These are phyloP conservation scores for Latheticus oryzae DNA, from an alignment of 2,888 invertebrate genomes.

Conservation along the genomic window DNA sequence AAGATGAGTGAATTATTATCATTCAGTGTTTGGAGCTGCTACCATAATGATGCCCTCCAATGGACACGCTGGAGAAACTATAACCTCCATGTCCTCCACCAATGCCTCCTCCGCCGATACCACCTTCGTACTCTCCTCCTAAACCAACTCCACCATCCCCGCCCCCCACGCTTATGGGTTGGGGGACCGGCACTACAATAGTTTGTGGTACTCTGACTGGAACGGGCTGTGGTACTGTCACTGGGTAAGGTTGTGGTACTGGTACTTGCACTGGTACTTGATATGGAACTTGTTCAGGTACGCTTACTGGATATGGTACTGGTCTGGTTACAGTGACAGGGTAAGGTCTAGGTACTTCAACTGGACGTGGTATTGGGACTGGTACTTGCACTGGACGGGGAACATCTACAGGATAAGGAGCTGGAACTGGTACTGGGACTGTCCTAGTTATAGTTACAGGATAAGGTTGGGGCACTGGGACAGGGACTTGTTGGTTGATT, in stretches of 20 bases:
- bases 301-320: constrained; percentile 51
- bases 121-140: constrained; percentile 36
- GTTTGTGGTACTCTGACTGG: constrained; percentile 56
- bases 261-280: constrained; percentile 54
- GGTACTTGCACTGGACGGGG: constrained; percentile 67
- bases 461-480: constrained; percentile 62
- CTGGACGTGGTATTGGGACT: constrained; percentile 61
- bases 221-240: constrained; percentile 51
- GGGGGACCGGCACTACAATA: constrained; percentile 50
- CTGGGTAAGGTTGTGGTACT: constrained; percentile 55
- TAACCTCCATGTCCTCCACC: constrained; percentile 47
- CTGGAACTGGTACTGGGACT: constrained; percentile 69
- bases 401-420: constrained; percentile 68
- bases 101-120: constrained; percentile 41
- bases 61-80: constrained; percentile 56
- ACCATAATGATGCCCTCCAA: constrained; percentile 53
- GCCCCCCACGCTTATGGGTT: constrained; percentile 47
- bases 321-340: constrained; percentile 62
- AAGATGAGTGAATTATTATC: constrained; percentile 11
- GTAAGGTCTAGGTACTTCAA: constrained; percentile 60
- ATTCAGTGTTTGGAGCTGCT: constrained; percentile 51
- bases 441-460: constrained; percentile 66
- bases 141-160: constrained; percentile 40
- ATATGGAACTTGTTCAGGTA: constrained; percentile 39
- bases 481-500: constrained; percentile 60